Conservation (phyloP, 2,888 invertebrate genomes). For the Sphinx pinastri region DNA sequence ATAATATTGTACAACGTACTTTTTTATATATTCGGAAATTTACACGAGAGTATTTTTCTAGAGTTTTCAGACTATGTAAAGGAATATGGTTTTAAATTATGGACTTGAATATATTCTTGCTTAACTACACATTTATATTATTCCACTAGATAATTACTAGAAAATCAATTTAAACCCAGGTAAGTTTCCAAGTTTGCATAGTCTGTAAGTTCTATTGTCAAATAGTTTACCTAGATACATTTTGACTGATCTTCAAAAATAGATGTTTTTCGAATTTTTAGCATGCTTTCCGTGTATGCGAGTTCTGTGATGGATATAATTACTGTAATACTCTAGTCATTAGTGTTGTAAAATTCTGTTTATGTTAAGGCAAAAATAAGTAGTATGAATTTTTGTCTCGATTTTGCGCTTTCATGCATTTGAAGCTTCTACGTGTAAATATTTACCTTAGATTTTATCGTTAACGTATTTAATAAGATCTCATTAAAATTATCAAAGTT, state of each 20-base stretch:
- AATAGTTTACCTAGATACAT: neutral
- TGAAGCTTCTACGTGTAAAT: constrained; percentile 65
- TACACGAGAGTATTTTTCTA: too few relatives aligned
- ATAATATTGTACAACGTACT: too few relatives aligned
- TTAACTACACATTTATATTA: too few relatives aligned
- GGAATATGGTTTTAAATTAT: too few relatives aligned
- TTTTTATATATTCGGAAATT: too few relatives aligned
- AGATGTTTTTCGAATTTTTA: constrained; percentile 50
- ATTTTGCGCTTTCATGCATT: constrained; percentile 58
- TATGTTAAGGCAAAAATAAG: neutral
- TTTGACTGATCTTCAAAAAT: constrained; percentile 67
- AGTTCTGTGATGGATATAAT: neutral
- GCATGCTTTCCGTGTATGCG: constrained; percentile 48
- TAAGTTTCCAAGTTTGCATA: too few relatives aligned
- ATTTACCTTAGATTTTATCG: constrained; percentile 51
- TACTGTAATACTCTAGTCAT: constrained; percentile 3
- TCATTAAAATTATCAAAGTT: constrained; percentile 38
- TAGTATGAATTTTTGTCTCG: constrained; percentile 29
- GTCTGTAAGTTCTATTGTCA: too few relatives aligned
- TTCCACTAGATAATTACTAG: too few relatives aligned
- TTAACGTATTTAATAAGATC: constrained; percentile 42
- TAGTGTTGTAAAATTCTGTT: neutral
- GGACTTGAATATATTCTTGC: too few relatives aligned
- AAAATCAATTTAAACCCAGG: too few relatives aligned
- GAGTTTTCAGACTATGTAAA: too few relatives aligned